Base-by-base conservation (phyloP, 2,113 vertebrate genomes). In the Rhinichthys klamathensis region DNA sequence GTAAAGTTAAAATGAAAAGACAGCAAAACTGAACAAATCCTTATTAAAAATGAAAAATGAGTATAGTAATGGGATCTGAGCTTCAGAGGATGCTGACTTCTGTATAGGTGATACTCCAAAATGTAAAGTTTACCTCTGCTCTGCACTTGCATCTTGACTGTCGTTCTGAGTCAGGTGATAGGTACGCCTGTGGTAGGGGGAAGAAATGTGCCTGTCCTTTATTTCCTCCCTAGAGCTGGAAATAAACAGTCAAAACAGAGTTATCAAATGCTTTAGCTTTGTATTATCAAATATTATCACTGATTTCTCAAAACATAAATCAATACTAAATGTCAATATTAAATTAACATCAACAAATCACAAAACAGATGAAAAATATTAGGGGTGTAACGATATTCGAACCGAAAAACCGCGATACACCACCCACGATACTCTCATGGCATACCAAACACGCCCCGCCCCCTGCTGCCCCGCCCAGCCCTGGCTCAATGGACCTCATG, bases 131-230 rank as follows among this genome's bases (percentile, higher is more conserved):
- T 94, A 99, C 98, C 98, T 99, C 92, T 98, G 97, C 25, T 98
- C 97, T 0, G 96, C 95, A 56, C 96, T 98, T 23, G 95, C 94
- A 7, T 98, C 98, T 92, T 97, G 97, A 89, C 96, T 97, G 91
- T 99, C 97, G 0, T 96, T 97, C 88, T 97, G 97, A 16, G 96
- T 91, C 16, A 94, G 92, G 87, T 97, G 97, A 86, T 97, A 98
- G 80, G 96, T 95, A 90, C 95, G 97, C 5, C 96, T 94, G 74
- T 97, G 97, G 87, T 96, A 99, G 13, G 96, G 95, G 35, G 97
- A 95, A 82, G 93, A 96, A 92, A 97, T 93, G 88, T 96, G 97
- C 86, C 97, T 96, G 88, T 98, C 97, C 89, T 97, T 96, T 44
- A 96, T 90, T 30, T 98, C 97, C 65, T 98, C 97, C 87, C 97